phyloP scores from a whole-genome alignment of 2,888 invertebrate genomes.

The Xiphydria camelus region DNA sequence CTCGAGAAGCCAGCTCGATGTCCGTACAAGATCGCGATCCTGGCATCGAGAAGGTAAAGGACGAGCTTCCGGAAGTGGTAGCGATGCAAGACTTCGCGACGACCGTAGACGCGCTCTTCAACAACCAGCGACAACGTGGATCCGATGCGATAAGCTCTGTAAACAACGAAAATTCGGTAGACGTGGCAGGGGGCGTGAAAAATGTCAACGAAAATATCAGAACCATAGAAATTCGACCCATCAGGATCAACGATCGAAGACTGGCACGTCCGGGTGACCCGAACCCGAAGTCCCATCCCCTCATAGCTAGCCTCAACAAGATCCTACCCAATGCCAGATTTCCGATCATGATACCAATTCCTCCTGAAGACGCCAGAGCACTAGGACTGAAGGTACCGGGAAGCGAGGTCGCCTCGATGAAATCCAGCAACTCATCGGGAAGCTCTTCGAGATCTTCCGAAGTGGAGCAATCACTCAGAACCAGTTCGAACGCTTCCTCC shows the following conservation, averaged over 20 bases:
- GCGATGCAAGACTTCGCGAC: too few species aligned
- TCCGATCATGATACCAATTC: constrained; percentile 14
- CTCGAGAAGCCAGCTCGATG: too few species aligned
- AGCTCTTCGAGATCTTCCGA: not conserved
- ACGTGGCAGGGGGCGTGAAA: not conserved
- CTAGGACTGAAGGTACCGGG: constrained; percentile 15
- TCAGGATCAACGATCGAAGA: constrained; percentile 8
- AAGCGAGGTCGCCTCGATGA: too few species aligned
- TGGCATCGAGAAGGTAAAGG: too few species aligned
- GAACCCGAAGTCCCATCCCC: constrained; percentile 4
- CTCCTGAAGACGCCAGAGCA: constrained; percentile 16
- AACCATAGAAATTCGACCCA: constrained; percentile 8
- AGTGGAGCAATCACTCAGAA: not conserved
- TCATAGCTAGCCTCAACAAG: constrained; percentile 9
- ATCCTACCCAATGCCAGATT: constrained; percentile 16
- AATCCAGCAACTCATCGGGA: too few species aligned
- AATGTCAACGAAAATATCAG: constrained; percentile 4
- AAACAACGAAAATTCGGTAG: not conserved
- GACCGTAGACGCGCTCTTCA: too few species aligned
- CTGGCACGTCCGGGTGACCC: constrained; percentile 12
- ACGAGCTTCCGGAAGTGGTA: too few species aligned
- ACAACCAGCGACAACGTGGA: too few species aligned
- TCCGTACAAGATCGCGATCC: too few species aligned
- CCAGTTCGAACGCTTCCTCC: not conserved
- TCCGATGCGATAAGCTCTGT: too few species aligned